Conservation (phyloP, 2,888 invertebrate species). For the Anorthoa munda region DNA sequence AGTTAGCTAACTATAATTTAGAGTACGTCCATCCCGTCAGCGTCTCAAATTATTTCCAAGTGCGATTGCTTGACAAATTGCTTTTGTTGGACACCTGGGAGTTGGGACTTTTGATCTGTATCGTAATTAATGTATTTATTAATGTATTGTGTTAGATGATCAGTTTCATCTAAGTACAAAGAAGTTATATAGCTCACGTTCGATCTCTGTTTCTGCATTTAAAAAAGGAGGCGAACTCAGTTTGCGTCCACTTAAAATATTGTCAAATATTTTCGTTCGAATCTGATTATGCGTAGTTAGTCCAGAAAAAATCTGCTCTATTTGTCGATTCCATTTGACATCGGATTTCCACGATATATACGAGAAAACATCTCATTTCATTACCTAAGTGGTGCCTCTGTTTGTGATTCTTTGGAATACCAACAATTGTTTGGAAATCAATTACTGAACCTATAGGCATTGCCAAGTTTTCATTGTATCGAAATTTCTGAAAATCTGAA, state of each 20-base stretch:
- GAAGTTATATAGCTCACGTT: neutral
- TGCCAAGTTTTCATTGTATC: neutral
- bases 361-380: neutral
- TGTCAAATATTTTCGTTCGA: slow-evolving; percentile 21
- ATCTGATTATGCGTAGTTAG: neutral
- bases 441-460: neutral
- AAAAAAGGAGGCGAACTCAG: no score
- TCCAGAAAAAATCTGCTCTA: neutral
- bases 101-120: slow-evolving; percentile 37
- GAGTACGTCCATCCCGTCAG: slow-evolving; percentile 62
- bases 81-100: slow-evolving; percentile 54
- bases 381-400: neutral
- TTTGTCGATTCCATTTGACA: slow-evolving; percentile 6
- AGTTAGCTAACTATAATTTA: slow-evolving; percentile 76
- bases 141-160: no score
- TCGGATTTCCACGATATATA: neutral
- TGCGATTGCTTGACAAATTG: slow-evolving; percentile 61
- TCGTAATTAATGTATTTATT: slow-evolving; percentile 25
- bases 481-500: neutral
- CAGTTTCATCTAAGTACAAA: slow-evolving; percentile 15
- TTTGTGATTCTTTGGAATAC: neutral
- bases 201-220: neutral
- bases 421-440: neutral
- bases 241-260: neutral
- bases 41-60: slow-evolving; percentile 64